phyloP scores from a whole-genome alignment of 2,797 vertebrate species.

The Epinephelus malabaricus region DNA sequence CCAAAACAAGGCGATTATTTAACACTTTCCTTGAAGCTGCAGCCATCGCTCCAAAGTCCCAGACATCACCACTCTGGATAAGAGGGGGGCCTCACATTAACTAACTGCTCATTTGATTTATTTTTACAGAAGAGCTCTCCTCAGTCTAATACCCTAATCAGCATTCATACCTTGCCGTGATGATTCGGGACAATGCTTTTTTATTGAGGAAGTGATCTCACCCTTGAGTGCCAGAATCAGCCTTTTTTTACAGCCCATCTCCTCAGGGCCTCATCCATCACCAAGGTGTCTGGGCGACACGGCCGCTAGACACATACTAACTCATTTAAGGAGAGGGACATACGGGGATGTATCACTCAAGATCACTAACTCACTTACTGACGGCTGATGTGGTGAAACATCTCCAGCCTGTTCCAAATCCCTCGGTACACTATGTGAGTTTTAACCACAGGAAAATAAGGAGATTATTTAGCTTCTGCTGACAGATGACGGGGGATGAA shows the following conservation, averaged over 20 bases:
- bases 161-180: slow-evolving; percentile 96
- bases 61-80: slow-evolving; percentile 31
- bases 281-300: slow-evolving; percentile 92
- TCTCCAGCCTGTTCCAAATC: slow-evolving; percentile 87
- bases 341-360: slow-evolving; percentile 74
- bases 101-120: slow-evolving; percentile 82
- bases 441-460: slow-evolving; percentile 89
- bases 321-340: slow-evolving; percentile 80
- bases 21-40: slow-evolving; percentile 13
- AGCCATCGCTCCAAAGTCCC: slow-evolving; percentile 6
- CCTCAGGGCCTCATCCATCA: slow-evolving; percentile 97
- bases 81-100: slow-evolving; percentile 53
- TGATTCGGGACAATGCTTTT: slow-evolving; percentile 96
- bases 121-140: slow-evolving; percentile 93
- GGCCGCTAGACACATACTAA: slow-evolving; percentile 83
- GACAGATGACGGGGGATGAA: slow-evolving; percentile 56
- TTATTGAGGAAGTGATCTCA: slow-evolving; percentile 99
- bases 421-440: slow-evolving; percentile 87
- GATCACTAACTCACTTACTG: slow-evolving; percentile 94
- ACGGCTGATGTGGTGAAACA: slow-evolving; percentile 91
- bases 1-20: slow-evolving; percentile 37
- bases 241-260: slow-evolving; percentile 94
- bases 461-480: slow-evolving; percentile 75
- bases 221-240: slow-evolving; percentile 97
- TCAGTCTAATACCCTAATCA: slow-evolving; percentile 97